Percentiles rank a stretch among this genome's conserved stretches.
Conservation (phyloP, 2,113 vertebrate genomes). For the Motacilla alba region DNA sequence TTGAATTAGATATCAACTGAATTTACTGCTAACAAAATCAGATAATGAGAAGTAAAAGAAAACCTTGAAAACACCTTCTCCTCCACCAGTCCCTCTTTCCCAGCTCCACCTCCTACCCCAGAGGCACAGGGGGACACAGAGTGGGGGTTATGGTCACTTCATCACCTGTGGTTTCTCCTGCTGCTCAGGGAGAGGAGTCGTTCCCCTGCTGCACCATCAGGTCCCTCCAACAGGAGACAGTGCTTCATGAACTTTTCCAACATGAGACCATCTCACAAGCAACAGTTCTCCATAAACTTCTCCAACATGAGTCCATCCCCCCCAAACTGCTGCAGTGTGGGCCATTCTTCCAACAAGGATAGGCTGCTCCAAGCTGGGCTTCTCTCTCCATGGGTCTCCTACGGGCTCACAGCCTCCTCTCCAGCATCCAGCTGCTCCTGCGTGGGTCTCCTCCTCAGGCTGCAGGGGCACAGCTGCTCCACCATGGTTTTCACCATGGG, state of each 20-base stretch:
- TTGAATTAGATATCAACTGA: neutral
- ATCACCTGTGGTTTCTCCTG: neutral
- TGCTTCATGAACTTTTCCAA: neutral
- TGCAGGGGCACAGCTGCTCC: neutral
- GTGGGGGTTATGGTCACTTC: neutral
- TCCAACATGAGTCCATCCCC: neutral
- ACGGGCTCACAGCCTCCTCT: neutral
- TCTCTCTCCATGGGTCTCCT: neutral
- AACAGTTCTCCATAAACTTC: neutral
- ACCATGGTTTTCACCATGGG: neutral
- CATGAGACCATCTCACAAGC: neutral
- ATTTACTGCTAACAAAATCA: neutral
- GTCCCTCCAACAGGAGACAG: neutral
- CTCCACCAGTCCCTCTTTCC: rapidly evolving
- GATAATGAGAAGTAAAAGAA: neutral
- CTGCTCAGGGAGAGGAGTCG: neutral
- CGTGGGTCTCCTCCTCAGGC: neutral
- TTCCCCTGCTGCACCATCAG: neutral
- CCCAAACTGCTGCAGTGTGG: neutral
- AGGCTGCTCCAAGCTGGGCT: neutral
- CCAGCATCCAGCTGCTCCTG: neutral
- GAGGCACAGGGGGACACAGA: rapidly evolving
- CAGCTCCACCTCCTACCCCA: neutral
- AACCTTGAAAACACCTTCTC: neutral
- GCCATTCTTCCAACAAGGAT: neutral